These are phyloP conservation scores for Zaprionus capensis DNA, from an alignment of 1,140 invertebrate species.

Conservation along the genomic window DNA sequence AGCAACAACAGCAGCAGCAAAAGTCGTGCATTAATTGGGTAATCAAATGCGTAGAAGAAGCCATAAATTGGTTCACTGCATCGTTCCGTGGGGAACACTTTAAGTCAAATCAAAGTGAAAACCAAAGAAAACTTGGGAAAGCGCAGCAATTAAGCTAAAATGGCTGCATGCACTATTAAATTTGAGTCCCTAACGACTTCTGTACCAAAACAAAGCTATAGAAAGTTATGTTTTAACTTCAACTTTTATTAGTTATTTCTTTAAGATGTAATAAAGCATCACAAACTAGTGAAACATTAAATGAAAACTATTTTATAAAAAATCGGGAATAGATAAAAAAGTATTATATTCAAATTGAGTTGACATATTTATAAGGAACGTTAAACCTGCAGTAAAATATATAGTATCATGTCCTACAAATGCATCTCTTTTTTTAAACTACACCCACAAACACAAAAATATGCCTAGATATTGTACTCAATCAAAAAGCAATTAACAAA, in stretches of 20 bases:
- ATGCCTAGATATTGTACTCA: too few species aligned
- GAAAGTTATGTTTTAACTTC: neutral
- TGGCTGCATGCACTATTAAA: constrained; percentile 21
- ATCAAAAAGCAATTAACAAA: too few species aligned
- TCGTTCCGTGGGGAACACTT: constrained; percentile 46
- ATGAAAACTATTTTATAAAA: neutral
- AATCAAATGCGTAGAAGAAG: constrained; percentile 57
- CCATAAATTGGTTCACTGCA: constrained; percentile 45
- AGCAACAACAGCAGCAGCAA: constrained; percentile 20
- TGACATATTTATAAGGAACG: too few species aligned
- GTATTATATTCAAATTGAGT: too few species aligned
- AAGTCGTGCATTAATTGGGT: constrained; percentile 64
- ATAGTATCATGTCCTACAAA: too few species aligned
- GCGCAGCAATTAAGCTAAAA: constrained; percentile 28
- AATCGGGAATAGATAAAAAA: neutral
- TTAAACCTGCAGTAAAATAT: too few species aligned
- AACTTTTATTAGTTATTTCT: neutral
- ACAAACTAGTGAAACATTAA: too few species aligned
- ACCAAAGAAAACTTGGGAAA: neutral
- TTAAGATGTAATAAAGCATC: neutral
- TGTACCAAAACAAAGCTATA: neutral
- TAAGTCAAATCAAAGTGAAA: constrained; percentile 43
- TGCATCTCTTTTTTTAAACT: too few species aligned
- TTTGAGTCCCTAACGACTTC: neutral
- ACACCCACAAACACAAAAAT: too few species aligned